phyloP scores from a whole-genome alignment of 2,113 vertebrate species.

The Apteryx mantelli region DNA sequence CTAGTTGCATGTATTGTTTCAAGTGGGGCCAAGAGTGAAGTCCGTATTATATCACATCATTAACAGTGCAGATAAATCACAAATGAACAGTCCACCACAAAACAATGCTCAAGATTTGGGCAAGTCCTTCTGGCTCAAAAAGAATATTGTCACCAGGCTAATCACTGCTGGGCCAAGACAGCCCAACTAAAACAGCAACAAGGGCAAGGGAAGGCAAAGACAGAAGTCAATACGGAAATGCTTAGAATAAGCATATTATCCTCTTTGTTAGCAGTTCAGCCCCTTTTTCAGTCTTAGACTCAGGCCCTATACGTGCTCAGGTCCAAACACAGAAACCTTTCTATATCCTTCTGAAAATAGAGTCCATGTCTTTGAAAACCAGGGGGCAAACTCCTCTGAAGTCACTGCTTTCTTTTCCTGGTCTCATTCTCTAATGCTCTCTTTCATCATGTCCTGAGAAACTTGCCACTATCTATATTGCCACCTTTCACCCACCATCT shows the following conservation, averaged over 20 bases:
- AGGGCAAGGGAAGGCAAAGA: neutral
- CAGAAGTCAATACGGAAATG: neutral
- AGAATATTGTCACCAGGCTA: neutral
- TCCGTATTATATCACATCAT: neutral
- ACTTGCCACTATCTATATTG: neutral
- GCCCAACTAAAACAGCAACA: neutral
- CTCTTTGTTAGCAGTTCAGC: neutral
- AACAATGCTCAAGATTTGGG: neutral
- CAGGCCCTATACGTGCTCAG: neutral
- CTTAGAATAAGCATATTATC: neutral
- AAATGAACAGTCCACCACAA: neutral
- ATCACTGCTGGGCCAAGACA: neutral
- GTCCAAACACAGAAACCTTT: neutral
- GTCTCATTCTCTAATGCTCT: neutral
- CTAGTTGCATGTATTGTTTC: too few species aligned
- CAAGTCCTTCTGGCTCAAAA: fast-evolving
- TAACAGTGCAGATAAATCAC: neutral
- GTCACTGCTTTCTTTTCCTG: neutral
- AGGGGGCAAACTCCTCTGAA: neutral
- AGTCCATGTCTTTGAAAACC: neutral
- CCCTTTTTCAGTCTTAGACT: neutral
- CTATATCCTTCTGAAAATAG: neutral
- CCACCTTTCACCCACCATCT: neutral
- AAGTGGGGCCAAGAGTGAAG: neutral
- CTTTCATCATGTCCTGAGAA: neutral